These are phyloP conservation scores for Lasioglossum marginatum DNA, from an alignment of 2,888 invertebrate genomes.

Conservation along the genomic window DNA sequence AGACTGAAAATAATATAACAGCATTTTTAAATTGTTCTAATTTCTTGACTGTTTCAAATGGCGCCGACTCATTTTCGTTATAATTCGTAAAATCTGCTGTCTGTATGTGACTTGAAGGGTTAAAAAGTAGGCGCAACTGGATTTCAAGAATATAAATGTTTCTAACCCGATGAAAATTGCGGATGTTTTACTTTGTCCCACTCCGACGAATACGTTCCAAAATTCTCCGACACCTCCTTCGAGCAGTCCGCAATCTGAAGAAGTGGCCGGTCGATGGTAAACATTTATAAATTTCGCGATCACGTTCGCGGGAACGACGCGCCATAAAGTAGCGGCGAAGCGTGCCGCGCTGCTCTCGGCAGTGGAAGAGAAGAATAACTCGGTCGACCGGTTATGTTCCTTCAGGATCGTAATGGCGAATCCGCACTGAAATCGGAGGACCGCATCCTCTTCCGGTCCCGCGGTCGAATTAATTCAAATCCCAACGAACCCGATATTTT, in stretches of 20 bases:
- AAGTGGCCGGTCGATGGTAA: not conserved
- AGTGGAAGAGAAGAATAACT: constrained; percentile 11
- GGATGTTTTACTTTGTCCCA: not conserved
- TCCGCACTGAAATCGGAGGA: constrained; percentile 16
- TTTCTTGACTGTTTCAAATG: no score
- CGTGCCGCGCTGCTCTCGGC: constrained; percentile 13
- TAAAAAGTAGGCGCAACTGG: no score
- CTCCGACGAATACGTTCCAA: not conserved
- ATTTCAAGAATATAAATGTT: no score
- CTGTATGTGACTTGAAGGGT: no score
- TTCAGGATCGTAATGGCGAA: not conserved
- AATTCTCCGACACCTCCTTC: not conserved
- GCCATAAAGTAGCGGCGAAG: constrained; percentile 22
- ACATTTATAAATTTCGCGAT: constrained; percentile 31
- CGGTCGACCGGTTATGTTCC: constrained; percentile 28
- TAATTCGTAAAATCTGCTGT: no score
- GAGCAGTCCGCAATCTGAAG: not conserved
- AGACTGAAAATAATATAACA: no score
- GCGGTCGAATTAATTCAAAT: constrained; percentile 35
- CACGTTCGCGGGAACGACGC: constrained; percentile 10
- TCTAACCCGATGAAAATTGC: not conserved
- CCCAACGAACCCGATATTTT: constrained; percentile 24
- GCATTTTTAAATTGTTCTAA: no score
- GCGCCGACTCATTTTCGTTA: no score
- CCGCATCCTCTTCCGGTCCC: constrained; percentile 21